A percentile compares a stretch with the other conserved stretches of the same genome.
phyloP scores from a whole-genome alignment of 2,888 invertebrate genomes.

The Frankliniella intonsa region DNA sequence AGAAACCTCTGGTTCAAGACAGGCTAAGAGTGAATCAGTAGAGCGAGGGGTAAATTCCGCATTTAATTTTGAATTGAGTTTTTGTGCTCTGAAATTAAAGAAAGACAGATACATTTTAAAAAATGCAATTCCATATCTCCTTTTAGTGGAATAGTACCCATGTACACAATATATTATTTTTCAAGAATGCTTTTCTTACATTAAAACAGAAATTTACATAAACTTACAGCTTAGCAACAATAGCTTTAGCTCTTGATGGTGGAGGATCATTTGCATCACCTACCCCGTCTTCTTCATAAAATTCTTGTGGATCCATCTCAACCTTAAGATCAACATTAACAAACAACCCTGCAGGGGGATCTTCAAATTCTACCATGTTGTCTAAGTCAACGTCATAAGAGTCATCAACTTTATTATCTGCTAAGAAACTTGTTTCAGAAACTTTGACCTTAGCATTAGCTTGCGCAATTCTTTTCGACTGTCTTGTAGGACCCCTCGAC shows the following conservation, averaged over 20 bases:
- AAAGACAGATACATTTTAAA: neutral
- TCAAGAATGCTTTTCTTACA: neutral
- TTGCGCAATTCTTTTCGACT: neutral
- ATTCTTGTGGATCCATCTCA: neutral
- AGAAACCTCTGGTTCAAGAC: neutral
- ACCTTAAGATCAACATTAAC: neutral
- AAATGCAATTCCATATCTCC: too few relatives aligned
- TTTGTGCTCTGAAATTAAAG: neutral
- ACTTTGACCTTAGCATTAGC: neutral
- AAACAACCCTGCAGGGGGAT: neutral
- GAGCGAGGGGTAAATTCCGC: neutral
- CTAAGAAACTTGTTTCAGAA: neutral
- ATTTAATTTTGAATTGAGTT: neutral
- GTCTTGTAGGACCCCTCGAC: too few relatives aligned
- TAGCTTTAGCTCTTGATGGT: neutral
- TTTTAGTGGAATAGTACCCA: neutral
- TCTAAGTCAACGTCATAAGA: neutral
- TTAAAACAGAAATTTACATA: neutral
- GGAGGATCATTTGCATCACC: neutral
- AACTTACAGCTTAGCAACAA: neutral
- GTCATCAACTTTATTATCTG: neutral
- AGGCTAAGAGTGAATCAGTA: conserved; percentile 2
- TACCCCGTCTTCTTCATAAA: neutral
- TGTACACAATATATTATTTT: neutral
- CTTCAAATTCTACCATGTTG: neutral